Evolutionary conservation across 2,888 invertebrate species (phyloP), one percentile per base, ranked within the genome.

Genomic region (Aradus depressus): DNA sequence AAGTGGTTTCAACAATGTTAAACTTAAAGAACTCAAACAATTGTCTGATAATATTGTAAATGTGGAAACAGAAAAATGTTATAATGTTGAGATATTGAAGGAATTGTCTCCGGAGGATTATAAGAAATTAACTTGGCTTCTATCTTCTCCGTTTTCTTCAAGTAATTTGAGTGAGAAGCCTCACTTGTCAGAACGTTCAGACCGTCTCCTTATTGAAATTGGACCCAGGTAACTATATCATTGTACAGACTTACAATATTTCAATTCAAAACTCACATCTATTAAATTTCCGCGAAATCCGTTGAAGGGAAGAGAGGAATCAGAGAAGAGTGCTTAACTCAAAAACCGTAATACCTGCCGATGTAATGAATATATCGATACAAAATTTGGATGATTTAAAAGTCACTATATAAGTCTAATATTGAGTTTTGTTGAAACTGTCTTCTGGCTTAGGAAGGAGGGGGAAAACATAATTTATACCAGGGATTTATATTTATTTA

Each of bases 61-160:
- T 28, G 59, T 85, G 16, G 73, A 79, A 51, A 80, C 81, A 4
- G 91, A 91, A 70, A 71, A 80, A 57, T 90, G 90, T 69, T 90
- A 81, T 68, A 84, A 90, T 66, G 75, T 90, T 52, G 84, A 85
- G 66, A 67, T 76, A 21, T 65, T 62, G 18, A 68, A 69, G 31
- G 68, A 69, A 59, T 68, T 86, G 34, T 73, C 71, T 34, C 67
- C 72, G 23, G 72, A 77, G 52, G 81, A 86, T 60, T 71, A 76
- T 28, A 70, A 75, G 54, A 73, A 80, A 52, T 64, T 90, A 47
- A 73, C 77, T 63, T 92, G 91, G 91, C 73, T 92, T 5, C 70
- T 93, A 2, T 76, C 78, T 60, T 79, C 83, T 32, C 81, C 81
- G 1, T 76, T 85, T 41, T 70, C 77, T 53, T 75, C 76, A 1